Percentiles rank a stretch among this genome's conserved stretches.
Conservation (phyloP, 2,888 invertebrate genomes). For the Patella caerulea region DNA sequence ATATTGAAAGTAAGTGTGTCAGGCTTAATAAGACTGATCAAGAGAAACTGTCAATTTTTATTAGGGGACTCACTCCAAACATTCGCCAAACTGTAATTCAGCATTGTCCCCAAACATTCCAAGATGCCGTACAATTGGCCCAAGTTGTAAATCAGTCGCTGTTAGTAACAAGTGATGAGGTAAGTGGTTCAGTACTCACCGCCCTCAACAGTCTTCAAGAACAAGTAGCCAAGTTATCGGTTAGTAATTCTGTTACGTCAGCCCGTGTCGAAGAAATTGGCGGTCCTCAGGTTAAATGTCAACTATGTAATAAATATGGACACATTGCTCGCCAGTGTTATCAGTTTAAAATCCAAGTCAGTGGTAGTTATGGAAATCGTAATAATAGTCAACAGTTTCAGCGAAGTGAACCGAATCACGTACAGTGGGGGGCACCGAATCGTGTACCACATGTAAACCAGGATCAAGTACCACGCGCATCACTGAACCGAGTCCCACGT, state of each 20-base stretch:
- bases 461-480: too few species aligned
- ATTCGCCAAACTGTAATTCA: conserved; percentile 8
- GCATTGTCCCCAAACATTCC: background rate
- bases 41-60: background rate
- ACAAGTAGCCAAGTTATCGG: background rate
- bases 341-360: background rate
- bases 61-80: background rate
- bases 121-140: background rate
- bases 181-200: too few species aligned
- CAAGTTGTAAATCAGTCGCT: background rate
- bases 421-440: too few species aligned
- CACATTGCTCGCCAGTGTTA: background rate
- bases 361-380: background rate
- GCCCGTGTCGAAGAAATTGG: too few species aligned
- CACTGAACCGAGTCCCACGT: too few species aligned
- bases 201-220: background rate
- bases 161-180: background rate
- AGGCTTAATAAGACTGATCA: background rate
- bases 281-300: background rate
- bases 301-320: background rate
- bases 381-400: background rate
- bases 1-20: conserved; percentile 10
- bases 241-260: too few species aligned
- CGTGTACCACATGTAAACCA: too few species aligned
- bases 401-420: too few species aligned